phyloP scores from a whole-genome alignment of 2,888 invertebrate genomes.

The Chrysodeixis includens region DNA sequence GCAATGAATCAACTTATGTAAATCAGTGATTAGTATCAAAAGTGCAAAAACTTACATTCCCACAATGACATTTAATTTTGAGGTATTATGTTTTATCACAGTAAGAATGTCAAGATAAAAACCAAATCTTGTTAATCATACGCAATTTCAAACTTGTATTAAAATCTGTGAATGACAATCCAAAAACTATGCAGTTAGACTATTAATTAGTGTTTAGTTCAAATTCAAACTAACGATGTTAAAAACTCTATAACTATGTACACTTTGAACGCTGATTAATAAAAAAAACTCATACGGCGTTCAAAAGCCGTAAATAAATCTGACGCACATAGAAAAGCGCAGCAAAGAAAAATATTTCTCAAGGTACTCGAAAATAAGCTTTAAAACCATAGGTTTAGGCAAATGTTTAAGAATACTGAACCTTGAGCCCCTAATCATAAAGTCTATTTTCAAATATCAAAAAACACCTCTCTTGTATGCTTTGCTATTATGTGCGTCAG shows the following conservation, averaged over 20 bases:
- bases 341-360: no score
- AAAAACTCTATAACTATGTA: neutral
- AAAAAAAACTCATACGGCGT: no score
- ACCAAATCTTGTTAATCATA: neutral
- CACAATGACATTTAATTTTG: neutral
- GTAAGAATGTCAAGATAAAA: neutral
- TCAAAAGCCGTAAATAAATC: no score
- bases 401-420: no score
- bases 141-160: neutral
- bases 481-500: no score
- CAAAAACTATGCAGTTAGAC: neutral
- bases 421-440: no score
- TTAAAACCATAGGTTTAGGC: no score
- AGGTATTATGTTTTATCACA: neutral
- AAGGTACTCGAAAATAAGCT: no score
- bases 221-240: neutral
- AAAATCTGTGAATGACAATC: neutral
- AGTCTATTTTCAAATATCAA: no score
- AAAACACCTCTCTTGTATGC: no score
- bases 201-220: neutral
- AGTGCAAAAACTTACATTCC: neutral
- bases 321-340: no score
- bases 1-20: neutral
- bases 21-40: neutral
- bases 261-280: no score